These are phyloP conservation scores for Polypterus senegalus DNA, from an alignment of 2,113 vertebrate genomes.

Conservation along the genomic window DNA sequence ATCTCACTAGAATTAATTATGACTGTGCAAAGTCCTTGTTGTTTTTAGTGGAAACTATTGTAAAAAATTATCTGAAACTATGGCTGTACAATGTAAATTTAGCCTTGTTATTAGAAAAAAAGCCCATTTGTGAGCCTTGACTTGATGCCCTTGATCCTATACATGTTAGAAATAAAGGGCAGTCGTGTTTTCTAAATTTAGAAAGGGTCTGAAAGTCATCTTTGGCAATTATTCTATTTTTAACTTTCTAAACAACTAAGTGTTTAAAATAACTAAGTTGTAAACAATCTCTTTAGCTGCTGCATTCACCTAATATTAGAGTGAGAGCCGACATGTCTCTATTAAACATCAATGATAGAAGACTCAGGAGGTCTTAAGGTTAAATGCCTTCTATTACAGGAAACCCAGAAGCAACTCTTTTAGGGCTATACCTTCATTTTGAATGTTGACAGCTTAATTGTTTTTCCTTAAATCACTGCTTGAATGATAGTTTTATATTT, in stretches of 20 bases:
- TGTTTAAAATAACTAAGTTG: slow-evolving; percentile 56
- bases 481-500: slow-evolving; percentile 17
- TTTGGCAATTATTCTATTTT: slow-evolving; percentile 66
- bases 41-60: too few species aligned
- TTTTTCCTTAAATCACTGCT: slow-evolving; percentile 44
- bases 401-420: slow-evolving; percentile 52
- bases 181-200: slow-evolving; percentile 52
- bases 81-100: too few species aligned
- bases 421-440: slow-evolving; percentile 52
- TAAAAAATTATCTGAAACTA: too few species aligned
- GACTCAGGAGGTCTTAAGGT: slow-evolving; percentile 69
- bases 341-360: slow-evolving; percentile 77
- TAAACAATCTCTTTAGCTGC: slow-evolving; percentile 74
- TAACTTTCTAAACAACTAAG: slow-evolving; percentile 73
- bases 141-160: too few species aligned
- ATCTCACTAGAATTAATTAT: too few species aligned
- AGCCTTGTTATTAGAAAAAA: too few species aligned
- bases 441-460: slow-evolving; percentile 90
- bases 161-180: slow-evolving; percentile 10
- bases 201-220: slow-evolving; percentile 40
- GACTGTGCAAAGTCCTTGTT: too few species aligned
- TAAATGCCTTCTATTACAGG: slow-evolving; percentile 80
- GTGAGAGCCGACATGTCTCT: slow-evolving; percentile 67
- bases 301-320: slow-evolving; percentile 67
- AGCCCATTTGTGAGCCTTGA: too few species aligned